Evolutionary conservation across 1,140 invertebrate species (phyloP).

Genomic region (Oryzaephilus surinamensis): DNA sequence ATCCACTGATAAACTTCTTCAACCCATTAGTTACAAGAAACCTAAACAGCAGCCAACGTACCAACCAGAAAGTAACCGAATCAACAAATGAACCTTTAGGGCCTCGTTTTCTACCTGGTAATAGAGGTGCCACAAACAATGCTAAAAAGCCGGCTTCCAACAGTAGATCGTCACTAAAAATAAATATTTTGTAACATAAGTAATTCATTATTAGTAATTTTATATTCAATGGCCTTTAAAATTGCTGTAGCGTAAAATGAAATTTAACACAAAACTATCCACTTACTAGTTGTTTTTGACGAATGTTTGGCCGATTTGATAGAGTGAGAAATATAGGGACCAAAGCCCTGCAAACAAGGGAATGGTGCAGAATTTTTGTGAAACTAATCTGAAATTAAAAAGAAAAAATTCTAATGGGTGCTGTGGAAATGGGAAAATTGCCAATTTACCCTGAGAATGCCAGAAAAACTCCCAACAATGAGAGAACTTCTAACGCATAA

Average conservation of each 20-base stretch:
- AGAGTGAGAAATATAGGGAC: conserved; percentile 65
- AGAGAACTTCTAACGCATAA: conserved; percentile 60
- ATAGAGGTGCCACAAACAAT: conserved; percentile 56
- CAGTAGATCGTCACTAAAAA: conserved; percentile 61
- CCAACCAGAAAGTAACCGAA: conserved; percentile 56
- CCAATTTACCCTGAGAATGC: conserved; percentile 54
- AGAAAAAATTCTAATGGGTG: conserved; percentile 6
- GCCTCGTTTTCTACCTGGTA: conserved; percentile 33
- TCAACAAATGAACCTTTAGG: conserved; percentile 39
- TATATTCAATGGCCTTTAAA: not conserved
- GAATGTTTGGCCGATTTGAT: conserved; percentile 69
- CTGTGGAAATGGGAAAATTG: conserved; percentile 1
- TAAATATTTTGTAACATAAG: conserved; percentile 4
- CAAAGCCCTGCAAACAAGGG: conserved; percentile 58
- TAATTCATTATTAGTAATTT: no score
- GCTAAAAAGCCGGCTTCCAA: conserved; percentile 69
- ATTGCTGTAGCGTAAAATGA: not conserved
- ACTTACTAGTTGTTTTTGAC: conserved; percentile 67
- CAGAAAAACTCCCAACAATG: conserved; percentile 52
- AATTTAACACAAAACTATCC: no score
- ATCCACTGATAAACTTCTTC: conserved; percentile 64
- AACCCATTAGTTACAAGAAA: conserved; percentile 67
- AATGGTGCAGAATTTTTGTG: conserved; percentile 48
- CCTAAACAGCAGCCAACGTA: conserved; percentile 69
- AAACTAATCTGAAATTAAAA: conserved; percentile 47